Evolutionary conservation across 1,140 invertebrate species (phyloP).

Genomic region (Drosophila pectinifera): DNA sequence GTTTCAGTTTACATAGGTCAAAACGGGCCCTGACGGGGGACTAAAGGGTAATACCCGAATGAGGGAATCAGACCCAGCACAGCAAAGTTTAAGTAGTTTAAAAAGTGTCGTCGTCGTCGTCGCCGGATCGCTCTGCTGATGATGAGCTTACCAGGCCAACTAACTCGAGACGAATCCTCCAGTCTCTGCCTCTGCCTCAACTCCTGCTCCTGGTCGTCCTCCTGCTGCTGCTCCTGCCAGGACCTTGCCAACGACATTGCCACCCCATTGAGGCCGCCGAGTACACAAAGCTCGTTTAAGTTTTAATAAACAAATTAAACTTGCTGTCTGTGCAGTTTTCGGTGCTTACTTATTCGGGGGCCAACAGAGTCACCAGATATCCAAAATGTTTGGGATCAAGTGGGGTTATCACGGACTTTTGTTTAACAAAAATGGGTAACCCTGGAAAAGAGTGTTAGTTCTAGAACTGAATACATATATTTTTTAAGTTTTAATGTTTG

Average conservation of each 20-base stretch:
- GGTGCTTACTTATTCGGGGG: slow-evolving; percentile 22
- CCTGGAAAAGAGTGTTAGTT: background rate
- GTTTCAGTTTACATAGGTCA: slow-evolving; percentile 61
- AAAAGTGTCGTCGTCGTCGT: slow-evolving; percentile 63
- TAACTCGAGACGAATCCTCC: slow-evolving; percentile 40
- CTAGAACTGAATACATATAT: background rate
- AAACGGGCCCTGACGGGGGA: slow-evolving; percentile 15
- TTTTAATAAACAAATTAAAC: slow-evolving; percentile 83
- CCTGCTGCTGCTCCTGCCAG: background rate
- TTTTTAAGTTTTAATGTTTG: no score
- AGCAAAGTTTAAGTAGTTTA: slow-evolving; percentile 79
- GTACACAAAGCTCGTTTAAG: slow-evolving; percentile 75
- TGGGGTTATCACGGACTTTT: slow-evolving; percentile 7
- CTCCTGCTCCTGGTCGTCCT: background rate
- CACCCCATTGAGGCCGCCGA: slow-evolving; percentile 40
- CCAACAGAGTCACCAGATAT: slow-evolving; percentile 27
- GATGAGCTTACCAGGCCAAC: slow-evolving; percentile 61
- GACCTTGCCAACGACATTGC: slow-evolving; percentile 15
- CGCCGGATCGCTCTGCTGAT: slow-evolving; percentile 45
- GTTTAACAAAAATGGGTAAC: background rate
- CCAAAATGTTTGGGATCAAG: slow-evolving; percentile 14
- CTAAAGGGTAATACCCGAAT: slow-evolving; percentile 17
- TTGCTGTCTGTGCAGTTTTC: slow-evolving; percentile 68
- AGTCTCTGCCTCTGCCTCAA: background rate
- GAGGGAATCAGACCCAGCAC: slow-evolving; percentile 24